A percentile compares a stretch with the other conserved stretches of the same genome.
phyloP scores from a whole-genome alignment of 2,797 vertebrate genomes.

The Pseudomugil gertrudae region DNA sequence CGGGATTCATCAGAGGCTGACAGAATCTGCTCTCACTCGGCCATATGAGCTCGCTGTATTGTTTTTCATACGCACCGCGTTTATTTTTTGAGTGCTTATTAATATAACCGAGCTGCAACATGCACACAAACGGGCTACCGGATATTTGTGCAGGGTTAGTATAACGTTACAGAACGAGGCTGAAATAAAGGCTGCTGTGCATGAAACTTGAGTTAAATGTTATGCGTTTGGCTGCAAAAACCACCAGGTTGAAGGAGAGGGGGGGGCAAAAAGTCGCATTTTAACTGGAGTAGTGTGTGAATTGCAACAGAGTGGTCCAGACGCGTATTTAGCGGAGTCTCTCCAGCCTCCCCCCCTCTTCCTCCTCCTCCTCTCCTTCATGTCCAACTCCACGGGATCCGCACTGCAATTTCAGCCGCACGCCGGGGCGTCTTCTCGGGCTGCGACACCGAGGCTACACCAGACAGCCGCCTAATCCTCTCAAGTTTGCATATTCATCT shows the following conservation, averaged over 20 bases:
- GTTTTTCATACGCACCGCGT: slow-evolving; percentile 38
- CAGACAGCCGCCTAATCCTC: slow-evolving; percentile 50
- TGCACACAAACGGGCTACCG: slow-evolving; percentile 17
- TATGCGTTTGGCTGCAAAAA: slow-evolving; percentile 13
- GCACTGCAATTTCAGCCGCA: slow-evolving; percentile 67
- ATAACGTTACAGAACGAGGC: neutral
- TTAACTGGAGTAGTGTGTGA: neutral
- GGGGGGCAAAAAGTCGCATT: neutral
- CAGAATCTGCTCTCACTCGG: slow-evolving; percentile 20
- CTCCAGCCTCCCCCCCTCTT: slow-evolving; percentile 49
- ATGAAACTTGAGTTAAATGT: slow-evolving; percentile 28
- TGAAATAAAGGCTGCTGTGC: slow-evolving; percentile 24
- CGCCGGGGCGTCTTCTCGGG: slow-evolving; percentile 64
- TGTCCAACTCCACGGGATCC: slow-evolving; percentile 66
- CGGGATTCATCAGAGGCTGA: slow-evolving; percentile 17
- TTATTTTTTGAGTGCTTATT: slow-evolving; percentile 31
- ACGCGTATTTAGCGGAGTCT: slow-evolving; percentile 63
- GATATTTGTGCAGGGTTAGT: slow-evolving; percentile 14
- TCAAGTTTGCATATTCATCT: slow-evolving; percentile 61
- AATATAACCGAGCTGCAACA: slow-evolving; percentile 27
- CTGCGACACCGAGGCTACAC: slow-evolving; percentile 49
- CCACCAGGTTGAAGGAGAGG: neutral
- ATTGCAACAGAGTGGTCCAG: slow-evolving; percentile 23
- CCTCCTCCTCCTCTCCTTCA: slow-evolving; percentile 10
- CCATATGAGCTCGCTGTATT: slow-evolving; percentile 15